Conservation (phyloP, 23 tunicate species). For the Halocynthia roretzi region DNA sequence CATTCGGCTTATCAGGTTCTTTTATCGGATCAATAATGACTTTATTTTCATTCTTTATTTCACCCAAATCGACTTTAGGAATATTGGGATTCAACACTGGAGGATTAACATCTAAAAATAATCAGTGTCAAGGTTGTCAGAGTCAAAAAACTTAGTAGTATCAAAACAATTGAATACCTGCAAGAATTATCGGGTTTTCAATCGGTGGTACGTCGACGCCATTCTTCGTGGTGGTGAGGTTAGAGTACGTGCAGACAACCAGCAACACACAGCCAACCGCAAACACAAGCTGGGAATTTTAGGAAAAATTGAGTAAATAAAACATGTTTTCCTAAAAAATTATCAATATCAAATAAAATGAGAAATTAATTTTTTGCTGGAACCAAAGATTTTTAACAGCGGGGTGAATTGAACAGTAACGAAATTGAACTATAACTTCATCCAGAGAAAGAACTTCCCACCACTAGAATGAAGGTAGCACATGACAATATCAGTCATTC, state of each 20-base stretch:
- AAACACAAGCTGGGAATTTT: constrained; percentile 47
- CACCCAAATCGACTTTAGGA: background rate
- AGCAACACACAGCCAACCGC: constrained; percentile 75
- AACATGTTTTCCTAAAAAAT: background rate
- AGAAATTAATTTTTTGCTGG: background rate
- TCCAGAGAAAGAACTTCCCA: too few relatives aligned
- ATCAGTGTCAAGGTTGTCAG: constrained; percentile 1
- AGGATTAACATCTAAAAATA: background rate
- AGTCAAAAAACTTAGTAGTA: background rate
- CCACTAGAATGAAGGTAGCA: too few relatives aligned
- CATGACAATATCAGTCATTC: too few relatives aligned
- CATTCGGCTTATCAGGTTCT: background rate
- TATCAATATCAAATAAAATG: background rate
- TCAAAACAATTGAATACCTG: background rate
- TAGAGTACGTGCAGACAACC: constrained; percentile 82
- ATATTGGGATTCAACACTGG: background rate
- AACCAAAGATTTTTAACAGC: background rate
- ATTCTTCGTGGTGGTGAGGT: constrained; percentile 14
- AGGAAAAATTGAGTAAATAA: background rate
- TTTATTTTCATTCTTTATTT: background rate
- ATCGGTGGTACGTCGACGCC: constrained; percentile 16
- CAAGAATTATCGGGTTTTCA: constrained; percentile 5
- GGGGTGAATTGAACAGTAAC: background rate
- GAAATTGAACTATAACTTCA: background rate
- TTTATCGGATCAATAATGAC: background rate